Base-by-base conservation (phyloP, 2,888 invertebrate species). In the Epirrhoe alternata region DNA sequence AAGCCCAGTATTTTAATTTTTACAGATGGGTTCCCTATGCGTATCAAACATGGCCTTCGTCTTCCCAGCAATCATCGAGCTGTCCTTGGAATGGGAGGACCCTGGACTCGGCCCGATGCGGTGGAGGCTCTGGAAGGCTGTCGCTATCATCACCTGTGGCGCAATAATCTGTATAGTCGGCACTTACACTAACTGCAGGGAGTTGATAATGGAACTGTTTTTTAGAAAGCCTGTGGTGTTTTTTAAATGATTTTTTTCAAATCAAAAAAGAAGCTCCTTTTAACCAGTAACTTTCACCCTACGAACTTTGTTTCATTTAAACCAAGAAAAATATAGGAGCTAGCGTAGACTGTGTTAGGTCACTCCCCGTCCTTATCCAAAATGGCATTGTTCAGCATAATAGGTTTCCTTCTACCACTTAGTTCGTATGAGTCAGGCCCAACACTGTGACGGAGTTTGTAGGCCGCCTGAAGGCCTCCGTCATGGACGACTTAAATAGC, bases 51-150 rank as follows among this genome's bases (percentile, higher is more conserved):
- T 66, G 55, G 66, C 62, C 6, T 66, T 66, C 47, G 77, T 88
- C 16, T 86, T 77, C 54, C 88, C 88, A 5, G 83, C 87, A 0
- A 74, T 87, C 5, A 86, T 88, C 3, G 82, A 84, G 24, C 71
- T 87, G 0, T 66, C 75, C 0, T 38, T 88, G 0, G 78, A 81
- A 51, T 87, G 85, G 86, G 75, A 80, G 0, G 79, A 83, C 0
- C 86, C 85, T 0, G 85, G 86, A 0, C 69, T 83, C 0, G 86
- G 87, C 0, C 16, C 59, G 1, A 52, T 73, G 35, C 77, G 76
- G 10, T 88, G 87, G 87, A 65, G 85, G 6, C 52, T 86, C 0
- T 50, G 75, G 24, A 83, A 78, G 52, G 78, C 72, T 7, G 8
- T 80, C 0, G 0, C 63, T 0, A 77, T 87, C 5, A 38, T 77